Evolutionary conservation across 2,888 invertebrate genomes (phyloP), one percentile per base, ranked within the genome.

Genomic region (Mesorhabditis sp.): DNA sequence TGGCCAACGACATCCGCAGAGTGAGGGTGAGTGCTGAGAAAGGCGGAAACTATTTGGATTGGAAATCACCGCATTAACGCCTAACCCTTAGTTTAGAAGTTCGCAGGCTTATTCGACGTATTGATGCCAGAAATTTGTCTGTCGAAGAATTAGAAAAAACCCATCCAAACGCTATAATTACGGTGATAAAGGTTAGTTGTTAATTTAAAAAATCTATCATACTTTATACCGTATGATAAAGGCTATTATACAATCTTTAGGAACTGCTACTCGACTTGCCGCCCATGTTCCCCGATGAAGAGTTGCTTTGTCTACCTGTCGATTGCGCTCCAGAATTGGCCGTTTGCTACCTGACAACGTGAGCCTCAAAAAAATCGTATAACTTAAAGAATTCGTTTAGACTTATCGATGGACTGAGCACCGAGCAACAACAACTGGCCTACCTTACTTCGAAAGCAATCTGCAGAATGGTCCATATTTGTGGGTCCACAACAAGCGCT

Each of bases 151-250:
- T 50, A 10, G 58, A 10, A 10, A n/a, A 50, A 50, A 50, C n/a
- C 58, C 58, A 50, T 50, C 58, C 58, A 50, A 50, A 50, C n/a
- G 58, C 58, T n/a, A 50, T 50, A 13, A n/a, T 50, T 50, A 50
- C 58, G 10, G 58, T 50, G n/a, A n/a, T 50, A 13, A 50, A 50
- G n/a, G 58, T 50, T 10, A 50, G 58, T 50, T 50, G 10, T 13
- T 10, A 50, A 50, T 50, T 50, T 50, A 13, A 50, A n/a, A n/a
- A 28, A 28, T 28, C 2, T 28, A 28, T 28, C 28, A 50, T 50
- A 13, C 58, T 13, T 50, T 50, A 13, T 50, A 50, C 58, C 58
- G 58, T 50, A n/a, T 10, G 7, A 50, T 10, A 50, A 13, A 13
- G n/a, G 2, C 28, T 28, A 28, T 28, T 28, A 28, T 28, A 28